Conservation (phyloP, 2,888 invertebrate species). For the Phytoseiulus persimilis region DNA sequence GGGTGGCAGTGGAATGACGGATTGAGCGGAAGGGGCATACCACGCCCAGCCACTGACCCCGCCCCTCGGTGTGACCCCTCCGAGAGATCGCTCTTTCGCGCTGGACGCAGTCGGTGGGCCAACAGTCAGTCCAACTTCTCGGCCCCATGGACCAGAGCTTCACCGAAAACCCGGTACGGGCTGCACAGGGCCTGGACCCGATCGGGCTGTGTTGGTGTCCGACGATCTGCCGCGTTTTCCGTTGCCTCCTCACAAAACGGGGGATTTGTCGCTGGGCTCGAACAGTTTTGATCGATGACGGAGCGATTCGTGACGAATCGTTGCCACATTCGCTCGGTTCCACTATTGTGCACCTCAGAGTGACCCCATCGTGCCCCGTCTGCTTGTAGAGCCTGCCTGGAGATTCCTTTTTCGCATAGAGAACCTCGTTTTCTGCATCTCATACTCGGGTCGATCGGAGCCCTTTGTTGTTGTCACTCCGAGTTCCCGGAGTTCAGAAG, state of each 20-base stretch:
- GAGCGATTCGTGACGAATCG: constrained; percentile 26
- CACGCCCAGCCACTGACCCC: neutral
- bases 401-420: too few species aligned
- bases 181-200: too few species aligned
- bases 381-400: too few species aligned
- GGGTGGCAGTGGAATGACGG: constrained; percentile 35
- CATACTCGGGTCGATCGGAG: too few species aligned
- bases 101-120: neutral
- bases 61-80: neutral
- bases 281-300: constrained; percentile 25
- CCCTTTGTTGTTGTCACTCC: too few species aligned
- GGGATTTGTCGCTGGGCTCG: constrained; percentile 11
- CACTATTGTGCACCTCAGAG: neutral
- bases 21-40: constrained; percentile 11
- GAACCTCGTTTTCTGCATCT: too few species aligned
- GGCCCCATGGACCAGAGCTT: too few species aligned
- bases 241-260: neutral
- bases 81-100: neutral
- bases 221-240: neutral
- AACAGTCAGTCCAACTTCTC: too few species aligned
- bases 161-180: too few species aligned
- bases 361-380: neutral
- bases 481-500: too few species aligned
- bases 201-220: neutral
- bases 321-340: neutral